These are phyloP conservation scores for Lepidurus apus DNA, from an alignment of 1,140 invertebrate species.

Conservation along the genomic window DNA sequence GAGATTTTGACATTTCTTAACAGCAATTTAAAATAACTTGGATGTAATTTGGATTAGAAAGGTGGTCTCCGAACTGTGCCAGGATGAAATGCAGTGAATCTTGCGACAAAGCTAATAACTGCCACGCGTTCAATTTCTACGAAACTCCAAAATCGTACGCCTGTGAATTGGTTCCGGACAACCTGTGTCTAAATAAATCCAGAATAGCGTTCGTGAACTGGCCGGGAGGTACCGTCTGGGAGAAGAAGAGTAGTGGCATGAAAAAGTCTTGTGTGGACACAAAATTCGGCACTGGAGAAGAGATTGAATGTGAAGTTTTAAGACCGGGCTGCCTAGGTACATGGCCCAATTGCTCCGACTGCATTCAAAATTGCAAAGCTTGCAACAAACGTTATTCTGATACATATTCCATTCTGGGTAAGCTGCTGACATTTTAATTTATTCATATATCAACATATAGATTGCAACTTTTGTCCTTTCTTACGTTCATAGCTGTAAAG, in stretches of 20 bases:
- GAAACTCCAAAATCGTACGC: not conserved
- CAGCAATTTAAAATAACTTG: no score
- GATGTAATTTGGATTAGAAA: no score
- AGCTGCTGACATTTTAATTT: no score
- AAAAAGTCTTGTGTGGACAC: not conserved
- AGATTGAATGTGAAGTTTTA: not conserved
- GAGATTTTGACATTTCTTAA: not conserved
- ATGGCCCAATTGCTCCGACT: not conserved
- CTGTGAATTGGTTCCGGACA: not conserved
- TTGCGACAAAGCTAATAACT: not conserved
- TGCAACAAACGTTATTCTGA: not conserved
- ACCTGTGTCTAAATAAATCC: not conserved
- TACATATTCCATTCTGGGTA: not conserved
- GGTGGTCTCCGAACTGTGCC: not conserved
- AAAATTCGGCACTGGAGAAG: not conserved
- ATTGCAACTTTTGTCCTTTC: not conserved
- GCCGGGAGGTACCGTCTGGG: not conserved
- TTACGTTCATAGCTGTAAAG: not conserved
- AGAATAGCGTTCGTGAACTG: not conserved
- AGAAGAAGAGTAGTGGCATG: not conserved
- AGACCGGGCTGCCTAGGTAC: not conserved
- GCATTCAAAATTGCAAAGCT: not conserved
- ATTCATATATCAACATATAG: not conserved
- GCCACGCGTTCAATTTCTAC: not conserved
- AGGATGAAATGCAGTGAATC: not conserved